A percentile compares a stretch with the other conserved stretches of the same genome.
Evolutionary conservation across 1,140 invertebrate species (phyloP).

Genomic region (Tetramorium simillimum): DNA sequence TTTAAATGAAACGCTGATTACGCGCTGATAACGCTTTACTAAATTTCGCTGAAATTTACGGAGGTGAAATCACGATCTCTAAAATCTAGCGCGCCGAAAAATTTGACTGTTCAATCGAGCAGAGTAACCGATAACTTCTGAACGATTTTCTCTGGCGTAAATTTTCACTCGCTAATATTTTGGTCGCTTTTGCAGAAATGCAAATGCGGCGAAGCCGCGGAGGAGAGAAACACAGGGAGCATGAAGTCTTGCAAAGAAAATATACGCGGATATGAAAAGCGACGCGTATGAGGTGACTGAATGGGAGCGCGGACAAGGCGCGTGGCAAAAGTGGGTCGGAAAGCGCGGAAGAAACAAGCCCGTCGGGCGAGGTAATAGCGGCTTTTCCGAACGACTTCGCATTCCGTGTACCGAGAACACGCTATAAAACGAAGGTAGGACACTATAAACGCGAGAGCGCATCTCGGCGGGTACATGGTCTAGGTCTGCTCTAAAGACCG

Average conservation of each 20-base stretch:
- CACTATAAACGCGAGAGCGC: constrained; percentile 19
- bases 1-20: background rate
- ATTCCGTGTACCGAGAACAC: constrained; percentile 1
- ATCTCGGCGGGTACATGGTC: constrained; percentile 9
- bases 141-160: background rate
- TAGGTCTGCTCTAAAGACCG: constrained; percentile 49
- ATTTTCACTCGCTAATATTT: background rate
- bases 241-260: background rate
- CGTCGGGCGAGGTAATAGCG: background rate
- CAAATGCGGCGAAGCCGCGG: background rate
- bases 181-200: background rate
- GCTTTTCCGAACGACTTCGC: constrained; percentile 47
- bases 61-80: background rate
- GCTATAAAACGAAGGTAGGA: constrained; percentile 8
- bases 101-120: background rate
- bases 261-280: background rate
- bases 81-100: background rate
- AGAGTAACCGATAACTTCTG: background rate
- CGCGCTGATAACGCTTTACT: background rate
- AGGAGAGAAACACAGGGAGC: background rate
- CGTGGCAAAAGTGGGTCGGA: constrained; percentile 28
- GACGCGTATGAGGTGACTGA: background rate
- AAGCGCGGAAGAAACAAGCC: constrained; percentile 7
- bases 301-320: background rate
- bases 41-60: background rate